These are phyloP conservation scores for Phenganax subtilis DNA, from an alignment of 92 coral and sea anemone species.

Conservation along the genomic window DNA sequence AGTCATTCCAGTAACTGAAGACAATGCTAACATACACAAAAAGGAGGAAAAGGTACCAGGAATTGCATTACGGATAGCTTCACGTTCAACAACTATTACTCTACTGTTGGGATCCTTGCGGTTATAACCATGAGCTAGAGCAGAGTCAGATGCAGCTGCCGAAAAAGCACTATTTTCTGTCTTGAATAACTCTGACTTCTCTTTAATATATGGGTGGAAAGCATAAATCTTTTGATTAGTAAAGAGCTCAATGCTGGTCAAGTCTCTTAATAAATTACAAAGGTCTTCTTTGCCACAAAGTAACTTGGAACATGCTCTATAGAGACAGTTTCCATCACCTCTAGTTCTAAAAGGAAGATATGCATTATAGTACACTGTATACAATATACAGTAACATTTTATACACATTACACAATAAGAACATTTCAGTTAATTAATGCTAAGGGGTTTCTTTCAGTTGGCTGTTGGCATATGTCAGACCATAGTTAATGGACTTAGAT, in stretches of 20 bases:
- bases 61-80: background rate
- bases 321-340: background rate
- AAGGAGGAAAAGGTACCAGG: background rate
- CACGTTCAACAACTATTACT: background rate
- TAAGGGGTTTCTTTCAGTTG: too few relatives aligned
- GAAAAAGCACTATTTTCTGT: constrained; percentile 8
- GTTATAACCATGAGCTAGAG: constrained; percentile 10
- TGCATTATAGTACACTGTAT: too few relatives aligned
- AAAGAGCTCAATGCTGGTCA: background rate
- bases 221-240: background rate
- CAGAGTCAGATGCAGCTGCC: constrained; percentile 20
- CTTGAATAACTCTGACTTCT: background rate
- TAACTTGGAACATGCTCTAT: background rate
- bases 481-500: too few relatives aligned
- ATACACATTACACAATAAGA: too few relatives aligned
- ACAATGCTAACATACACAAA: constrained; percentile 9
- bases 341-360: too few relatives aligned
- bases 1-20: background rate
- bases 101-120: constrained; percentile 9
- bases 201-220: background rate
- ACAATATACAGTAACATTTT: too few relatives aligned
- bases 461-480: too few relatives aligned
- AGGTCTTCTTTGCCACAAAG: background rate
- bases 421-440: too few relatives aligned
- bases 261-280: background rate